Evolutionary conservation across 2,888 invertebrate species (phyloP), one percentile per base, ranked within the genome.

Genomic region (Melanostoma mellinum): DNA sequence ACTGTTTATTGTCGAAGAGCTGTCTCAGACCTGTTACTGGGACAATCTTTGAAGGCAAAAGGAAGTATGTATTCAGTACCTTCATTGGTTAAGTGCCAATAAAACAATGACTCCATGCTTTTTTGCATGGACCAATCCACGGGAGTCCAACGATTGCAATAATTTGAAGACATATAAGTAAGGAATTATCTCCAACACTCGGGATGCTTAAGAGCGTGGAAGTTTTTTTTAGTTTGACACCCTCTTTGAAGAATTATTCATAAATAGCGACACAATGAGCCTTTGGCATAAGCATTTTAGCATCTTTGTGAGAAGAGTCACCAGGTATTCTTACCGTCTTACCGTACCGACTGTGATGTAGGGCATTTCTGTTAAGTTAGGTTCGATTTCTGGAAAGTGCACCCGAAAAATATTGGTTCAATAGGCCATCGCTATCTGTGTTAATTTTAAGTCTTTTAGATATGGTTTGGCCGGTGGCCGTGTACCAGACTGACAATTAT

Each of bases 31-130:
- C 97, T 94, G 99, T 99, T 2, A 98, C 96, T 46, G 99, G 99
- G 42, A 99, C 99, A 92, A 99, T 99, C 94, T 99, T 99, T 85
- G 98, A 96, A 6, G 99, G 99, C 89, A 99, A 93, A 90, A 99
- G 98, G 86, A 99, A 94, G 92, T 96, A 99, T 89, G 96, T 98
- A 99, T 91, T 97, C 97, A 91, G 99, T 99, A 87, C 99, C 99
- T 89, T 99, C 98, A 91, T 99, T 99, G 86, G 98, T 99, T 87
- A 99, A 93, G 92, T 91, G 95, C 99, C 99, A 99, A 92, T 99
- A 99, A 89, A 99, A 89, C 97, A 99, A 92, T 99, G 99, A 89
- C 99, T 95, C 99, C 99, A 99, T 3, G 99, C 99, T n/a, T n/a
- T n/a, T n/a, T n/a, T n/a, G n/a, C n/a, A n/a, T n/a, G n/a, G n/a